Conservation (phyloP, 2,888 invertebrate genomes). For the Drosophila imparisetae region DNA sequence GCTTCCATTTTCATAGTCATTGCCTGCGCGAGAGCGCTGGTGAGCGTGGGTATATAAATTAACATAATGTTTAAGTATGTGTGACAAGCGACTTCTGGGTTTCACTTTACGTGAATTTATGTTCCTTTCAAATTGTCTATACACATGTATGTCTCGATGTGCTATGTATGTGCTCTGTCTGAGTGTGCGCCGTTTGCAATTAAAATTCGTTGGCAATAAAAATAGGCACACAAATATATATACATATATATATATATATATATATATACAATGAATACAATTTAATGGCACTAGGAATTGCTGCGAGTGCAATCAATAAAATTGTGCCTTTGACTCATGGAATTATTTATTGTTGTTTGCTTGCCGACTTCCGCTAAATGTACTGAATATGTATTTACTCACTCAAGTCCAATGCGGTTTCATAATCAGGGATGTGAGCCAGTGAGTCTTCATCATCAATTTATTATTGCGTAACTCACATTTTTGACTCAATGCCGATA, state of each 20-base stretch:
- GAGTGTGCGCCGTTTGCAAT: slow-evolving; percentile 52
- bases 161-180: background rate
- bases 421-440: slow-evolving; percentile 1
- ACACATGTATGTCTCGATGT: slow-evolving; percentile 4
- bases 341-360: slow-evolving; percentile 2
- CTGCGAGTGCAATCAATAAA: slow-evolving; percentile 51
- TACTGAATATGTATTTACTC: background rate
- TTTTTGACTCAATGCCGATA: slow-evolving; percentile 41
- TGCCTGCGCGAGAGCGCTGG: slow-evolving; percentile 32
- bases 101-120: slow-evolving; percentile 76
- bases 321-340: background rate
- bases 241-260: background rate
- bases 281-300: slow-evolving; percentile 48
- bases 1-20: slow-evolving; percentile 75
- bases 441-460: background rate
- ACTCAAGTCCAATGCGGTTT: background rate
- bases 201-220: slow-evolving; percentile 74
- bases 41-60: slow-evolving; percentile 66
- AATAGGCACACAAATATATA: slow-evolving; percentile 31
- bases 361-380: background rate
- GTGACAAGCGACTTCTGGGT: slow-evolving; percentile 80
- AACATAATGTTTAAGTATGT: slow-evolving; percentile 81
- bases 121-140: slow-evolving; percentile 70
- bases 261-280: slow-evolving; percentile 26
- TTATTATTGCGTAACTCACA: slow-evolving; percentile 13